Conservation (phyloP, 2,113 vertebrate species). For the Isurus oxyrinchus region DNA sequence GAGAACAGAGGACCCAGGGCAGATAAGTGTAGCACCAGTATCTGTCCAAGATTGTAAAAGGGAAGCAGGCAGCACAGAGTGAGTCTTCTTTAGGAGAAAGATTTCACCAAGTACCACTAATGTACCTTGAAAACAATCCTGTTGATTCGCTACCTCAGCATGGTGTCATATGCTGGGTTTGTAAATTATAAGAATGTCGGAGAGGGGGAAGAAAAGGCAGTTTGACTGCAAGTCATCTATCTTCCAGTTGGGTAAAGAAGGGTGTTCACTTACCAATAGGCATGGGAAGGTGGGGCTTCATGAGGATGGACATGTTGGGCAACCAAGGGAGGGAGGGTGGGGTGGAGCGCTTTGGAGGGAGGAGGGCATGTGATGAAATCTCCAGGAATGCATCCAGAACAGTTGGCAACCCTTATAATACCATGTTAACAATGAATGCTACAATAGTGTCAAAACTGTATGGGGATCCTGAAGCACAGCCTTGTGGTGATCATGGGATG, state of each 20-base stretch:
- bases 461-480: background rate
- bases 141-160: background rate
- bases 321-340: background rate
- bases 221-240: background rate
- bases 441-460: background rate
- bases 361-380: background rate
- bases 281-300: background rate
- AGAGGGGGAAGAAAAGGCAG: background rate
- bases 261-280: background rate
- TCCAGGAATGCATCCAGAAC: background rate
- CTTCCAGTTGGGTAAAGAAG: background rate
- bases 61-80: background rate
- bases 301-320: background rate
- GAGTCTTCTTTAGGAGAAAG: background rate
- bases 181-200: background rate
- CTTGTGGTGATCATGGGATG: background rate
- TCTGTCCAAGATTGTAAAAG: background rate
- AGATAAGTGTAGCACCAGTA: background rate
- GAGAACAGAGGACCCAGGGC: background rate
- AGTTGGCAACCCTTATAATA: background rate
- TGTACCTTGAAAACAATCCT: background rate
- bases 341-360: background rate
- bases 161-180: background rate
- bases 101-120: background rate
- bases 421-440: background rate